Evolutionary conservation across 2,113 vertebrate species (phyloP), one percentile per base, ranked within the genome.

Genomic region (Heliornis fulica): DNA sequence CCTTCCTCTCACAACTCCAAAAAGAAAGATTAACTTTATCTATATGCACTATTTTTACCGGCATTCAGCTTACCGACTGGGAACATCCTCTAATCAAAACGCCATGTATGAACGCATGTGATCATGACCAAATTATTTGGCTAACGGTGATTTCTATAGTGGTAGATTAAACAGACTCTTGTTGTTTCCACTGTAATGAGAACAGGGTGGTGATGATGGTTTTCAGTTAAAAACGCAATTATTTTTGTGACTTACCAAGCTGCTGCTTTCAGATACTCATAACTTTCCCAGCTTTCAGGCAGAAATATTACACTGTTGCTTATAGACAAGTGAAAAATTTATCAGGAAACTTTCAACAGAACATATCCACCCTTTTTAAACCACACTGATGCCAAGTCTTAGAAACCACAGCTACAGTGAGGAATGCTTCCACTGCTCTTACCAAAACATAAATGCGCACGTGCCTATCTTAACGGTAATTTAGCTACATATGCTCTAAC

Each of bases 71-170:
- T 93, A 60, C 41, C 51, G 21, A 26, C n/a, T 75, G 28, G 40
- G 61, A 89, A 82, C 46, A 69, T 72, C 15, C 46, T 78, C 50
- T 96, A 77, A 93, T 95, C 23, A 56, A 96, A 97, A 90, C 90
- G 63, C 56, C 13, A 28, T 87, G 53, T 82, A 89, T 74, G 45
- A 95, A 34, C 15, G 9, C 69, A 56, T 16, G 40, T 77, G 72
- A 86, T 94, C 61, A 45, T 18, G n/a, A 92, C 26, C 41, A 48
- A 61, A 45, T 71, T 80, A 68, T 94, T 77, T 96, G 76, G 32
- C 69, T 96, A 84, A 71, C 68, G 84, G 36, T 64, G 83, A 80
- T 93, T 93, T 93, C 68, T 95, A 8, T 54, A 59, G 21, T 4
- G 45, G 85, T 9, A 13, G 41, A 68, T 96, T 86, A 83, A 26